phyloP scores from a whole-genome alignment of 2,113 vertebrate species.

The Pygoscelis antarcticus region DNA sequence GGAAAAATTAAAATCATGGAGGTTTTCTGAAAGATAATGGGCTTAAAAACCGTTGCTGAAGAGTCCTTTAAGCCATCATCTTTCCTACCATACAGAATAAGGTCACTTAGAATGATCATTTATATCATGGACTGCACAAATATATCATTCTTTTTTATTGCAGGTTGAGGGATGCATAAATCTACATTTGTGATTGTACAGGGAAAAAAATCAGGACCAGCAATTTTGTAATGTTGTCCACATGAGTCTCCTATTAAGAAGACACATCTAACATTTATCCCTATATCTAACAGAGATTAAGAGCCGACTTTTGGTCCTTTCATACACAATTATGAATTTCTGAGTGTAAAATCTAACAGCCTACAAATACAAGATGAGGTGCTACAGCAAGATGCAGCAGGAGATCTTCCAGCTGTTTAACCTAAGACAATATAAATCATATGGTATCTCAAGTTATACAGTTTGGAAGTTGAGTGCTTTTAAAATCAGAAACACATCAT shows the following conservation, averaged over 20 bases:
- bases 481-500: neutral
- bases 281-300: neutral
- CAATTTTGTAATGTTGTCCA: neutral
- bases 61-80: neutral
- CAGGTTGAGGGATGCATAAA: neutral
- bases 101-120: neutral
- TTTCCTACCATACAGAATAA: neutral
- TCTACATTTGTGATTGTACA: neutral
- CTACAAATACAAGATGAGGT: neutral
- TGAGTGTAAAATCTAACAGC: neutral
- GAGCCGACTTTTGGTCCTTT: neutral
- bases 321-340: neutral
- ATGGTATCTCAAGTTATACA: neutral
- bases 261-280: neutral
- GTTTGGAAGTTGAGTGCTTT: neutral
- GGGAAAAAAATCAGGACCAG: neutral
- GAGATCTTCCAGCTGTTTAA: neutral
- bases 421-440: neutral
- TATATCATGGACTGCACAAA: neutral
- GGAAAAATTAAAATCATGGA: constrained; percentile 13
- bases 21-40: constrained; percentile 8
- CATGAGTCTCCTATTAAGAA: neutral
- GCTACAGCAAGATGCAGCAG: neutral
- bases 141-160: neutral
- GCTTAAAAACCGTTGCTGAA: neutral